Evolutionary conservation across 2,113 vertebrate species (phyloP).

Genomic region (Pseudois nayaur): DNA sequence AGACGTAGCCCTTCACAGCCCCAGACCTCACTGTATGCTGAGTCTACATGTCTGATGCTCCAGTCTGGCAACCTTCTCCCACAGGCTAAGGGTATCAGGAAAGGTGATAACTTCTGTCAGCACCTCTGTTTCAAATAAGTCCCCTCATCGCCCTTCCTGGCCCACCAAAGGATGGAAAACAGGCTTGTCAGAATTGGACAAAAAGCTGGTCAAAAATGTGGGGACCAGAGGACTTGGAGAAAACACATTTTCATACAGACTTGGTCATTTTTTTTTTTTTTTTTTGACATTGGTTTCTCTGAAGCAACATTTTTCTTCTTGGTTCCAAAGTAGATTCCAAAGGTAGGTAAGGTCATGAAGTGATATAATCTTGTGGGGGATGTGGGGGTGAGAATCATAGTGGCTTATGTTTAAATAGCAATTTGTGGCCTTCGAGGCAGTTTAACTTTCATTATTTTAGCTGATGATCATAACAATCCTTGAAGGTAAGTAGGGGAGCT

Average conservation of each 20-base stretch:
- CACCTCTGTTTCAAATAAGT: not conserved
- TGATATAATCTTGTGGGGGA: not conserved
- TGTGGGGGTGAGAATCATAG: rapidly evolving
- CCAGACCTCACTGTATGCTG: not conserved
- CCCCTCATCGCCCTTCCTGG: not conserved
- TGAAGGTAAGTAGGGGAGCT: slow-evolving; percentile 12
- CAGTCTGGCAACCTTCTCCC: not conserved
- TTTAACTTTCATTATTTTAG: not conserved
- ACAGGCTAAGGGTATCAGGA: not conserved
- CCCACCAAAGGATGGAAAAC: not conserved
- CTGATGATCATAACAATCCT: not conserved
- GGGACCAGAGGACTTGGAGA: not conserved
- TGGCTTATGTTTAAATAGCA: not conserved
- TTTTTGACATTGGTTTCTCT: not conserved
- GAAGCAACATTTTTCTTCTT: not conserved
- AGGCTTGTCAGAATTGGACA: not conserved
- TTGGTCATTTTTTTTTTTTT: not conserved
- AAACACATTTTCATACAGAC: not conserved
- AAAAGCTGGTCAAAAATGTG: not conserved
- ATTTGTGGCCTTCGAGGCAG: not conserved
- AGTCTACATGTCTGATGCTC: not conserved
- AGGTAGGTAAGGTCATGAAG: not conserved
- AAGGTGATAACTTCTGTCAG: not conserved
- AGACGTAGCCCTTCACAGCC: not conserved
- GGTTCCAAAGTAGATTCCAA: slow-evolving; percentile 4